Conservation (phyloP, 1,140 invertebrate species). For the Drosophila arizonae region DNA sequence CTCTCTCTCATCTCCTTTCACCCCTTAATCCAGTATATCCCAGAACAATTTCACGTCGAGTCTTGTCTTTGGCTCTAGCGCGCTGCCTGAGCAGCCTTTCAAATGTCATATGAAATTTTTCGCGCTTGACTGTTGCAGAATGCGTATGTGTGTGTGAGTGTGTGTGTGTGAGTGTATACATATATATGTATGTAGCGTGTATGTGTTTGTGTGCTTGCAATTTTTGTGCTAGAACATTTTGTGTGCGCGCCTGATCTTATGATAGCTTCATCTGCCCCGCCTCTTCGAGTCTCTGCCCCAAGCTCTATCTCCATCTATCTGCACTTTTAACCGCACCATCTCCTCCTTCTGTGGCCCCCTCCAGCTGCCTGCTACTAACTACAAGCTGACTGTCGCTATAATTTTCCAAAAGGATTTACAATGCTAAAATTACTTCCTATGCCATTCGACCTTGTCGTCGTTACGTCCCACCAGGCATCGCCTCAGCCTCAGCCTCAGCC, state of each 20-base stretch:
- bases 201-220: constrained; percentile 30
- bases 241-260: constrained; percentile 70
- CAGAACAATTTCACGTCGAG: constrained; percentile 8
- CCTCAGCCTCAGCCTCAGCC: neutral
- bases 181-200: neutral
- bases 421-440: constrained; percentile 80
- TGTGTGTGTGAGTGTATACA: constrained; percentile 31
- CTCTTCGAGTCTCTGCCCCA: neutral
- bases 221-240: constrained; percentile 71
- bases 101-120: constrained; percentile 76
- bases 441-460: constrained; percentile 75
- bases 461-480: constrained; percentile 34
- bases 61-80: constrained; percentile 24
- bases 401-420: constrained; percentile 80
- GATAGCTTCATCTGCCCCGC: constrained; percentile 44
- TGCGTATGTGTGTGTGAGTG: constrained; percentile 12
- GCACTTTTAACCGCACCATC: neutral
- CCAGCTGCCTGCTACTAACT: constrained; percentile 66
- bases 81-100: constrained; percentile 36
- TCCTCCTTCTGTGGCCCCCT: neutral
- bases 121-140: constrained; percentile 45
- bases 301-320: neutral
- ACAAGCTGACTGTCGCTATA: constrained; percentile 79
- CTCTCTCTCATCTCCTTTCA: neutral
- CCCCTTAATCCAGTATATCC: neutral